Base-by-base conservation (phyloP, 2,797 vertebrate species). In the Sarcophilus harrisii region DNA sequence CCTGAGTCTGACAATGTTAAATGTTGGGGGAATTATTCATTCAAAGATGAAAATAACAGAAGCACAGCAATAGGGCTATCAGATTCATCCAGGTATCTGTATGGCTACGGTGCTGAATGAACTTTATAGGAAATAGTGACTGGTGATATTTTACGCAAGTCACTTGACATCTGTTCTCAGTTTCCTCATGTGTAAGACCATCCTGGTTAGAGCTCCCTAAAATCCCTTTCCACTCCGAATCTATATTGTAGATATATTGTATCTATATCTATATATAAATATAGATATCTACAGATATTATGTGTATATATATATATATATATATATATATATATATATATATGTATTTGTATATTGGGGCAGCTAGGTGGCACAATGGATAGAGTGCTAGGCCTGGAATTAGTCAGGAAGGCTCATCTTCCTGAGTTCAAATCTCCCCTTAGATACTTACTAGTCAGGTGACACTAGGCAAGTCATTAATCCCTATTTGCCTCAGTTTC, bases 41-140 rank as follows among this genome's bases (percentile, higher is more conserved):
- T 92, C 94, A 89, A 87, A 90, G 91, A 21, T 9, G 57, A 49
- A 87, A 87, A 73, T 12, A 95, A 32, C 57, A 94, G 92, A 96
- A 93, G 93, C 54, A 91, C 4, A 4, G 59, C 55, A 55, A 18
- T 73, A 27, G n/a, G 21, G 27, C 55, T 87, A 89, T 92, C 30
- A 55, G 93, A 73, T 93, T 38, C 32, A 55, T n/a, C 58, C 90
- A 32, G 59, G 45, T 62, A 32, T 60, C 58, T 45, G 30, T 6
- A 38, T 30, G 32, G 45, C n/a, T 14, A 38, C 57, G 32, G 16
- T 3, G 28, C 45, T 59, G 28, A 96, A 66, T 14, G 38, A 28
- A 57, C 30, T 54, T 89, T 13, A n/a, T 27, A 93, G 49, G 45
- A 91, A 49, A 66, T 52, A 58, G n/a, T 95, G 87, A n/a, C 52